These are phyloP conservation scores for Archocentrus centrarchus DNA, from an alignment of 2,113 vertebrate genomes.

Conservation along the genomic window DNA sequence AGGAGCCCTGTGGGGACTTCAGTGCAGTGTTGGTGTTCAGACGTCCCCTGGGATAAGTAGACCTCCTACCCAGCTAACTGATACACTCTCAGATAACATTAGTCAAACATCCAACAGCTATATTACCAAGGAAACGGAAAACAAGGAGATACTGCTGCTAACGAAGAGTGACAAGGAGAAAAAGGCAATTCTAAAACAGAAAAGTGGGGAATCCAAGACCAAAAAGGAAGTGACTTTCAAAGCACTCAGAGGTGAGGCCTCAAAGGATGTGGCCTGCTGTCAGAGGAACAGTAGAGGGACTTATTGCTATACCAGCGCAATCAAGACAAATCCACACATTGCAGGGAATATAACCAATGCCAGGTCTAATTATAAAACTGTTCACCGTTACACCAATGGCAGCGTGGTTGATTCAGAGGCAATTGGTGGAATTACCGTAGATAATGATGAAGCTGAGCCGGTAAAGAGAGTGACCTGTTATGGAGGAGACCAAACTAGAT, in stretches of 20 bases:
- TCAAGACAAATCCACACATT: constrained; percentile 70
- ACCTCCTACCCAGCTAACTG: constrained; percentile 53
- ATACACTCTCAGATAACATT: constrained; percentile 45
- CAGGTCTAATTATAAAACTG: constrained; percentile 55
- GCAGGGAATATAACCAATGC: constrained; percentile 38
- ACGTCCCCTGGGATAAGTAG: constrained; percentile 76
- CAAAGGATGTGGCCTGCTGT: constrained; percentile 58
- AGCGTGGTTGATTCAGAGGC: constrained; percentile 81
- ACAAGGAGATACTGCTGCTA: constrained; percentile 44
- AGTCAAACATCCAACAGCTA: constrained; percentile 53
- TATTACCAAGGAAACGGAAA: constrained; percentile 48
- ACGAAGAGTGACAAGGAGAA: constrained; percentile 70
- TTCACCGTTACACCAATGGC: constrained; percentile 75
- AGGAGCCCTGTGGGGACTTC: constrained; percentile 71
- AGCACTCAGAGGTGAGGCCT: constrained; percentile 64
- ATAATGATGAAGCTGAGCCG: constrained; percentile 51
- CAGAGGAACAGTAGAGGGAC: constrained; percentile 48
- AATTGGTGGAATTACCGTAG: constrained; percentile 78
- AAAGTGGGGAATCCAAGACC: constrained; percentile 71
- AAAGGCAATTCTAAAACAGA: constrained; percentile 75
- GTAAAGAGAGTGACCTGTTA: background rate
- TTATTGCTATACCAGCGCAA: constrained; percentile 66
- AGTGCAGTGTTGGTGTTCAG: constrained; percentile 80
- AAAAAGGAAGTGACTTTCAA: constrained; percentile 84
- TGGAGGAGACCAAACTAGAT: background rate